phyloP scores from a whole-genome alignment of 2,797 vertebrate species.

The Pangasius macronema region DNA sequence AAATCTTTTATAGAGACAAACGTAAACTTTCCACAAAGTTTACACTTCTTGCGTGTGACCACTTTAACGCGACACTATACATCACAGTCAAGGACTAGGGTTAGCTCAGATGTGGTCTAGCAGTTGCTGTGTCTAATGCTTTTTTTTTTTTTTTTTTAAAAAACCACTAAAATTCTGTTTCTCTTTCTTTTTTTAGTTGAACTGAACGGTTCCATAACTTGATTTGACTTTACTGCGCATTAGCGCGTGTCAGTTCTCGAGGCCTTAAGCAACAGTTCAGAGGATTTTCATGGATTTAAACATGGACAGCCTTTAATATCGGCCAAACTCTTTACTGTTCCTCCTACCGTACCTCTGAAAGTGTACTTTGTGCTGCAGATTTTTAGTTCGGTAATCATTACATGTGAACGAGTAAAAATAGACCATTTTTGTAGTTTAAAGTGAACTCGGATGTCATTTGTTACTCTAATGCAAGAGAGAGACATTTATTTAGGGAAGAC shows the following conservation, averaged over 20 bases:
- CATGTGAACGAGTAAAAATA: neutral
- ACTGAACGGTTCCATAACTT: neutral
- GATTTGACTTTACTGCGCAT: neutral
- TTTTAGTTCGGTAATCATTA: neutral
- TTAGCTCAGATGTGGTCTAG: neutral
- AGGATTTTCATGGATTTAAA: neutral
- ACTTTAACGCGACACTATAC: slow-evolving; percentile 17
- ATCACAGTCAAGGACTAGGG: neutral
- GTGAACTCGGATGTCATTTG: neutral
- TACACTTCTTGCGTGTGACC: neutral
- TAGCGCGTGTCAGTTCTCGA: slow-evolving; percentile 9
- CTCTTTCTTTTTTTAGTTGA: neutral
- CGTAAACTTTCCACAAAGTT: neutral
- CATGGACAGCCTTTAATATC: slow-evolving; percentile 6
- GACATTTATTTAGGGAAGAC: too few relatives aligned
- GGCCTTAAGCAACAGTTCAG: slow-evolving; percentile 31
- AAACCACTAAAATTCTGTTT: slow-evolving; percentile 21
- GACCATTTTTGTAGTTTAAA: neutral
- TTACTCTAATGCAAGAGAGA: neutral
- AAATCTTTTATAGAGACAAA: slow-evolving; percentile 13
- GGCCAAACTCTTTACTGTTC: neutral
- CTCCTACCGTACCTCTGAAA: slow-evolving; percentile 3
- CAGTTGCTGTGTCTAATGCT: slow-evolving; percentile 3
- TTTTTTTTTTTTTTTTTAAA: neutral
- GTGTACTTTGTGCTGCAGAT: slow-evolving; percentile 11